Percentiles rank a stretch among this genome's conserved stretches.
phyloP scores from a whole-genome alignment of 2,113 vertebrate genomes.

The Paramisgurnus dabryanus region DNA sequence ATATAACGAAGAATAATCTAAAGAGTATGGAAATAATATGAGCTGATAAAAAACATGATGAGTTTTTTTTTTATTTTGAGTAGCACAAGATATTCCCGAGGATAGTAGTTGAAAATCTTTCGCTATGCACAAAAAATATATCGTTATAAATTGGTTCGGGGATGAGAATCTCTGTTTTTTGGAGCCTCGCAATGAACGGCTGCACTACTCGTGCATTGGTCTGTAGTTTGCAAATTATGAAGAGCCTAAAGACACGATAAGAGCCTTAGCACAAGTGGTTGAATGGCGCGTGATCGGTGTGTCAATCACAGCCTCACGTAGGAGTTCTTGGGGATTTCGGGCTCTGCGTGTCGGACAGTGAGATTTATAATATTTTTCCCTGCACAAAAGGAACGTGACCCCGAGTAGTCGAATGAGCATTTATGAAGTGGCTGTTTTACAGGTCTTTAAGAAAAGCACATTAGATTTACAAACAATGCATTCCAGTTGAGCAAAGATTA shows the following conservation, averaged over 20 bases:
- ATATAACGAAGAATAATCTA: conserved; percentile 60
- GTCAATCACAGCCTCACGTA: conserved; percentile 11
- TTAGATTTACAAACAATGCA: conserved; percentile 72
- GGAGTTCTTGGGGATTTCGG: not conserved
- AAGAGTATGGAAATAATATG: conserved; percentile 67
- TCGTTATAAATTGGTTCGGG: conserved; percentile 53
- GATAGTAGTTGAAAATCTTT: conserved; percentile 62
- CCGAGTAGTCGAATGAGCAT: not conserved
- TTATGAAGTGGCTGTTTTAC: conserved; percentile 6
- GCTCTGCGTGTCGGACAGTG: not conserved
- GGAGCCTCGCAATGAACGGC: not conserved
- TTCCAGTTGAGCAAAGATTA: conserved; percentile 70
- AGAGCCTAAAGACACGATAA: not conserved
- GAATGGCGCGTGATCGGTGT: not conserved
- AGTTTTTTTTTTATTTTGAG: conserved; percentile 54
- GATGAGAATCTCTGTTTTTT: conserved; percentile 24
- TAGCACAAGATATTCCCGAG: conserved; percentile 65
- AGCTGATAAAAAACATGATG: conserved; percentile 61
- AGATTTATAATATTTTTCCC: not conserved
- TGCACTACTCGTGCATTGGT: not conserved
- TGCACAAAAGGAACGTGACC: not conserved
- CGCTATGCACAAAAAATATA: conserved; percentile 80
- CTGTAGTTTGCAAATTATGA: not conserved
- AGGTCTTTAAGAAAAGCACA: conserved; percentile 53
- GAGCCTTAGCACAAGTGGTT: conserved; percentile 23